phyloP scores from a whole-genome alignment of 92 coral and sea anemone species.

The Ricordea florida region DNA sequence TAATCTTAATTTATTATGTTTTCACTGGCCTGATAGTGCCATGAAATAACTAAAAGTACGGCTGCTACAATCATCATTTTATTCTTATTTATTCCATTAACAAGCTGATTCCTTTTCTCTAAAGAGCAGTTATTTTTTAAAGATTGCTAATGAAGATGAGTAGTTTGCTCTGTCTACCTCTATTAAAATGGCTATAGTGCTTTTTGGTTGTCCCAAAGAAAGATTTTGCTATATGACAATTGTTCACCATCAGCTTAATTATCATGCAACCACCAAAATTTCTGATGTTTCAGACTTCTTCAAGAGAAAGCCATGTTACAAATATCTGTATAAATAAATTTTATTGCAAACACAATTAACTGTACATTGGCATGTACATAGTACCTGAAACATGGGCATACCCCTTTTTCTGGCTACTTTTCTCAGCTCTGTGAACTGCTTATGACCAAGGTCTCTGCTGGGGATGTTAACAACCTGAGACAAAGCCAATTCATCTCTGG shows the following conservation, averaged over 20 bases:
- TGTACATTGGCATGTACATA: neutral
- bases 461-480: slow-evolving; percentile 78
- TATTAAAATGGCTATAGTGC: too few relatives aligned
- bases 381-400: slow-evolving; percentile 89
- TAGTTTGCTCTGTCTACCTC: too few relatives aligned
- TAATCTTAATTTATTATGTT: neutral
- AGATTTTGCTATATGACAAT: too few relatives aligned
- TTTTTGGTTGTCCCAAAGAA: too few relatives aligned
- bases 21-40: neutral
- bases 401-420: slow-evolving; percentile 75
- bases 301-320: too few relatives aligned
- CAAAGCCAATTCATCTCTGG: slow-evolving; percentile 84
- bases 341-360: too few relatives aligned
- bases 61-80: neutral
- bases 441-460: slow-evolving; percentile 61
- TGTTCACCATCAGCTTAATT: neutral
- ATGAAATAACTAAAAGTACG: neutral
- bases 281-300: too few relatives aligned
- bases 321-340: too few relatives aligned
- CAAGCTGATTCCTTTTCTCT: too few relatives aligned
- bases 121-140: too few relatives aligned
- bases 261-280: neutral
- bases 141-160: too few relatives aligned
- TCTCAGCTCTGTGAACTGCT: slow-evolving; percentile 68
- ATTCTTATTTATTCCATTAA: too few relatives aligned